Percentiles rank a stretch among this genome's conserved stretches.
phyloP scores from a whole-genome alignment of 2,113 vertebrate genomes.

The Turnix velox region DNA sequence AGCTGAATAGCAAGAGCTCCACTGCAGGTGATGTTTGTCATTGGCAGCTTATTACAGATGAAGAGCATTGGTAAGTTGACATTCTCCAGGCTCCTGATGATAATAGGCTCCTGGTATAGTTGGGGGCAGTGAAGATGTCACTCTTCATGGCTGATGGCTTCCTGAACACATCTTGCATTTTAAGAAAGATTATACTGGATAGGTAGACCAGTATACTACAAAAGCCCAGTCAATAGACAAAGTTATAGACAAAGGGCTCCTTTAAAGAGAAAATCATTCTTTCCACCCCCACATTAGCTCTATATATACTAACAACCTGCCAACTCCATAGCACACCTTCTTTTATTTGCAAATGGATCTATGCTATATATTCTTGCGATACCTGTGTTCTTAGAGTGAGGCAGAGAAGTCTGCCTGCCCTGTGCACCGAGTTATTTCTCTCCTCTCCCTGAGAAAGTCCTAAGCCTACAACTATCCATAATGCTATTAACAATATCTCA shows the following conservation, averaged over 20 bases:
- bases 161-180: neutral
- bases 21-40: neutral
- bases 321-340: neutral
- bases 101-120: neutral
- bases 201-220: neutral
- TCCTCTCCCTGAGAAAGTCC: neutral
- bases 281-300: neutral
- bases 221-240: neutral
- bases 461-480: neutral
- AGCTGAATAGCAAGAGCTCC: neutral
- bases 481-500: neutral
- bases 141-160: neutral
- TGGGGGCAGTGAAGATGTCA: neutral
- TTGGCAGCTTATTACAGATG: neutral
- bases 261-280: neutral
- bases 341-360: neutral
- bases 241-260: neutral
- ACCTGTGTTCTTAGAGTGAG: neutral
- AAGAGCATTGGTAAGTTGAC: neutral
- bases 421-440: neutral
- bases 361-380: neutral
- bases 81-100: neutral
- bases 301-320: neutral
- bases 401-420: neutral
- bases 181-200: neutral